These are phyloP conservation scores for Andrena cerasifolii DNA, from an alignment of 1,140 invertebrate species.

Conservation along the genomic window DNA sequence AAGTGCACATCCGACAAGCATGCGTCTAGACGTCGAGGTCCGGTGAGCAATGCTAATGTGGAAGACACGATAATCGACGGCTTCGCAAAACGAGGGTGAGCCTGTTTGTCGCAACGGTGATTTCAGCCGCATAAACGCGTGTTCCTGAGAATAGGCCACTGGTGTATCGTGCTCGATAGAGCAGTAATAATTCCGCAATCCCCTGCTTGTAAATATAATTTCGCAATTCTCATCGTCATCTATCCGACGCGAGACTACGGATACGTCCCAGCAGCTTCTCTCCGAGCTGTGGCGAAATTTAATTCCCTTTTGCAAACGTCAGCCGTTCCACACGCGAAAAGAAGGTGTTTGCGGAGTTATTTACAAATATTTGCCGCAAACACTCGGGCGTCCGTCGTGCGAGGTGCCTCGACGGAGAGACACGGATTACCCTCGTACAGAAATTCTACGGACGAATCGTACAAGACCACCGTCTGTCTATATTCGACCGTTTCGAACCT, in stretches of 20 bases:
- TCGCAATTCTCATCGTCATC: too few relatives aligned
- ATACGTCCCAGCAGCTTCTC: too few relatives aligned
- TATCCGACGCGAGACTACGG: too few relatives aligned
- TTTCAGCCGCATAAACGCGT: neutral
- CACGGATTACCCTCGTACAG: neutral
- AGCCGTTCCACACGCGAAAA: too few relatives aligned
- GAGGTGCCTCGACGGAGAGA: too few relatives aligned
- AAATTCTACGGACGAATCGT: neutral
- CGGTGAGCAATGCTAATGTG: slow-evolving; percentile 45
- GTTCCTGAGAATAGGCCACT: neutral
- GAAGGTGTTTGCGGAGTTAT: neutral
- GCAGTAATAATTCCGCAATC: too few relatives aligned
- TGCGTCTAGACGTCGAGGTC: slow-evolving; percentile 55
- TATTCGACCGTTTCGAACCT: slow-evolving; percentile 23
- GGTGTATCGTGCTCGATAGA: too few relatives aligned
- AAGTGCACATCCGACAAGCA: slow-evolving; percentile 65
- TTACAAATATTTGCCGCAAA: slow-evolving; percentile 35
- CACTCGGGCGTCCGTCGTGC: neutral
- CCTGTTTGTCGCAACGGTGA: neutral
- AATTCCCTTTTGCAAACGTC: neutral
- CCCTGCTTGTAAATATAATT: too few relatives aligned
- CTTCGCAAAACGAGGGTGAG: neutral
- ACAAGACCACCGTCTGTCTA: neutral
- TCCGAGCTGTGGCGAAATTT: neutral
- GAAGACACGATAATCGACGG: slow-evolving; percentile 52